Percentiles rank a stretch among this genome's conserved stretches.
phyloP scores from a whole-genome alignment of 2,888 invertebrate species.

The Spilarctia lutea region DNA sequence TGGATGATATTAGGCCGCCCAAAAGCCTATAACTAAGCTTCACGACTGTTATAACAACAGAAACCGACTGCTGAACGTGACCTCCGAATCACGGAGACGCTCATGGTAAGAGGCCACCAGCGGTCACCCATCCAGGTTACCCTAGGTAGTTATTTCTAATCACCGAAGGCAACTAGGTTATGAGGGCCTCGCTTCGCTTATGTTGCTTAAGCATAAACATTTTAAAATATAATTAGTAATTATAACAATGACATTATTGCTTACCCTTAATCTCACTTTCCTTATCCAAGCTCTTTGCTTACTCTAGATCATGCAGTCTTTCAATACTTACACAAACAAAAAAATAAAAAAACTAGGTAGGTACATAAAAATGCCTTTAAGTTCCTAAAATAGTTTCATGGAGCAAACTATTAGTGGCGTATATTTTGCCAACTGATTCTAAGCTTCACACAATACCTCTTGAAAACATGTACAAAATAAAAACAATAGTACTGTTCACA shows the following conservation, averaged over 20 bases:
- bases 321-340: conserved; percentile 42
- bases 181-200: too few species aligned
- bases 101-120: too few species aligned
- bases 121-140: too few species aligned
- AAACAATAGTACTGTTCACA: neutral
- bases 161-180: too few species aligned
- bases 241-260: conserved; percentile 51
- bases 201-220: conserved; percentile 32
- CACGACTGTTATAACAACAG: too few species aligned
- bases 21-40: too few species aligned
- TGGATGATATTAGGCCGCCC: too few species aligned
- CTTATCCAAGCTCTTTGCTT: conserved; percentile 55
- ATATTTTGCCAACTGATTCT: neutral
- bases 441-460: neutral
- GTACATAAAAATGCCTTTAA: conserved; percentile 37
- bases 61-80: too few species aligned
- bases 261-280: conserved; percentile 73
- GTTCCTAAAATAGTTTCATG: conserved; percentile 20
- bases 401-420: conserved; percentile 5
- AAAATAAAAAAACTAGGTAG: conserved; percentile 31
- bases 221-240: conserved; percentile 47
- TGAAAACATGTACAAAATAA: neutral
- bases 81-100: too few species aligned
- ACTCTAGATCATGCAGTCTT: conserved; percentile 61
- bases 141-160: too few species aligned